Base-by-base conservation (phyloP, 2,797 vertebrate species). In the Sebastes itinus region DNA sequence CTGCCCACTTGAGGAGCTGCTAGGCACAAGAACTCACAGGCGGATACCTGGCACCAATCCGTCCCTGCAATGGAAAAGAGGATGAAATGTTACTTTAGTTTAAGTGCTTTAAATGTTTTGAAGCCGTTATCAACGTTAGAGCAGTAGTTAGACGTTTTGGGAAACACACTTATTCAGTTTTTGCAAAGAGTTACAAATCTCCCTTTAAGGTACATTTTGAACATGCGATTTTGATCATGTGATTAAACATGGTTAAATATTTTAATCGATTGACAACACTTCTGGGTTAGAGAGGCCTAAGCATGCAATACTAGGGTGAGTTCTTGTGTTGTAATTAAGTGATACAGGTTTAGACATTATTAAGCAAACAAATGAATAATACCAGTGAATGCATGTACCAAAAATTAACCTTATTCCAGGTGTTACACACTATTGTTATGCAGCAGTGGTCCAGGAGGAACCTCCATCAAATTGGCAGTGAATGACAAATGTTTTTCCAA, bases 21-120 rank as follows among this genome's bases (percentile, higher is more conserved):
- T 46, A 99, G 94, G 66, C 98, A 99, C 92, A 99, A 75, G 87
- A 97, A 97, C 71, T 96, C 95, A 88, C 98, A 99, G 61, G 95
- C 94, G 7, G 93, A 92, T 4, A 81, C 71, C 59, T 90, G 90
- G 85, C 97, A 98, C 97, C 97, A 97, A 72, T 98, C 95, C 52
- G 92, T 90, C 27, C 96, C 97, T 98, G 88, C 18, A 75, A 80
- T 3, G 22, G 55, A 67, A 22, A 68, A 69, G 9, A 16, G 12
- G 49, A 27, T 7, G 13, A 68, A 5, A 25, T 64, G 52, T 68
- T 16, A 23, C 56, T 33, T 30, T 3, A 7, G 20, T 35, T 62
- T 10, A 32, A 54, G 13, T 4, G 3, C 7, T 35, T 49, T 9
- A 69, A 1, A 25, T 61, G 13, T 33, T 30, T 25, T 8, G 12